Base-by-base conservation (phyloP, 2,888 invertebrate species). In the Trypoxylon attenuatum region DNA sequence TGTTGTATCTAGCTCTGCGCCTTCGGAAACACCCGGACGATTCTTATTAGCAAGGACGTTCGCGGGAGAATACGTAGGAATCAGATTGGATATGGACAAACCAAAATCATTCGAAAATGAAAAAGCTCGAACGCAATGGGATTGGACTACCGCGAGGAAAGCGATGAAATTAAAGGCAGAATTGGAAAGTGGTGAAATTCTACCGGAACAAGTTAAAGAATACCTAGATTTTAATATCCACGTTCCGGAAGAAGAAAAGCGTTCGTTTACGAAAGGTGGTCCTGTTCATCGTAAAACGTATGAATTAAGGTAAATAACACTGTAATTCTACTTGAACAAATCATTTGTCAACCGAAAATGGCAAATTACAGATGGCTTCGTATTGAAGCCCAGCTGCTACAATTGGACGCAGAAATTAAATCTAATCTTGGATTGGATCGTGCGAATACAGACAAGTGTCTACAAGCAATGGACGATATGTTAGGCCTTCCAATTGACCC, bases 401-500 rank as follows among this genome's bases (percentile, higher is more conserved):
- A 91, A 61, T 80, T 92, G 56, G 93, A 93, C 77, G 89, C 90
- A 4, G 90, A 90, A 79, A 92, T 94, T 49, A 92, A 92, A 80
- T 89, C 90, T 0, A 91, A 91, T 76, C 87, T 94, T 42, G 90
- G 92, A 45, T 84, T 93, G 43, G 91, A 91, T 74, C 89, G 90
- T 65, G 94, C 95, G 0, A 92, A 95, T 76, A 91, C 94, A 0
- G 92, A 93, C 27, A 87, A 90, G 57, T 94, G 95, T 68, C 84
- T 95, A 27, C 90, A 91, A 51, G 88, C 92, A 1, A 87, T 96
- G 71, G 92, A 94, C 41, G 90, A 92, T 8, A 87, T 89, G 74
- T 78, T 89, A 82, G 89, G 89, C 5, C 80, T 93, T 61, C 87
- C 91, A 3, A 83, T 94, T 18, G 92, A 92, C 65, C 91, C 92